Base-by-base conservation (phyloP, 2,888 invertebrate genomes). In the Dicycla oo region DNA sequence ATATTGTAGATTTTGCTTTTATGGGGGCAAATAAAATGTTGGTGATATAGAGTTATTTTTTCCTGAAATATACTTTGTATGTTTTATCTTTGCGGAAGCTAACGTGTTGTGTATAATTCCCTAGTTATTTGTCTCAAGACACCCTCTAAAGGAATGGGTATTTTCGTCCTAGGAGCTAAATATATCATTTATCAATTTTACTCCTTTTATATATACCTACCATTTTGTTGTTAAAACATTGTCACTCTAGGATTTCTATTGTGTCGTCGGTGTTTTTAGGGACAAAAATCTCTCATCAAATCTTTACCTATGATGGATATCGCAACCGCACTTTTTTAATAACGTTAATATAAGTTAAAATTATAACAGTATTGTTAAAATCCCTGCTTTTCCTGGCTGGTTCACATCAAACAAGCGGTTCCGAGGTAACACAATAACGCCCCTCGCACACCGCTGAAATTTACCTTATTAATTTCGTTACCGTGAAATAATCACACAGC, bases 391-490 rank as follows among this genome's bases (percentile, higher is more conserved):
- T 76, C 79, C 78, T 84, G 75, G 74, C 85, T 88, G 87, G 89
- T 89, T 86, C 82, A 88, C 87, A 90, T 90, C 90, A 92, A 93
- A 91, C 91, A 88, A 91, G 89, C 89, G 89, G 86, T 86, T 86
- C 88, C 45, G 65, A 79, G 86, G 87, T 92, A 92, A 92, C 87
- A 90, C 90, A 91, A 92, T 93, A 91, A 92, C 86, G 88, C 88
- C 82, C 77, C 87, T 86, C 90, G 87, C 87, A 89, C 89, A 88
- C 88, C 88, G 88, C 88, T 89, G 88, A 91, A 92, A 92, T 91
- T 92, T 87, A 89, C 93, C 92, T 94, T 93, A 94, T 94, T 94
- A 94, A 94, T 94, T 94, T 94, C 87, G 92, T 93, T 93, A 93
- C 88, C 91, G 87, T 88, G 88, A 92, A 93, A 93, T 93, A 92